Evolutionary conservation across 2,797 vertebrate genomes (phyloP), one percentile per base, ranked within the genome.

Genomic region (Xiphophorus birchmanni): DNA sequence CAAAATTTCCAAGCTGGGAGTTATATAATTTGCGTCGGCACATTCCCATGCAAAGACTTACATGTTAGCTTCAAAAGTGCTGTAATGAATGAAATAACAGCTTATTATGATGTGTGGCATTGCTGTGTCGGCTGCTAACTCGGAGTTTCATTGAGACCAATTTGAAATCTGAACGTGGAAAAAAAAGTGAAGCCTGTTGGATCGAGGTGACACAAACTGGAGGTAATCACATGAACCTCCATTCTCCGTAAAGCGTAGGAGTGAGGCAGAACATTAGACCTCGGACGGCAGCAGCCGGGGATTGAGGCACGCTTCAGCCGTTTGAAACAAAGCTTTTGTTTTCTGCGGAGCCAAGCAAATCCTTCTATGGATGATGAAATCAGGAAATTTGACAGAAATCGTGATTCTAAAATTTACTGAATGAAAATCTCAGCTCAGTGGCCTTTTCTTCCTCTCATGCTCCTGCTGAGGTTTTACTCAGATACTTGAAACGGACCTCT

Each of bases 291-390:
- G 2, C 65, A 69, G 60, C 73, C 26, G 11, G 37, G 29, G 32
- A 21, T 29, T 6, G 45, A 65, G 35, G 44, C 23, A 23, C 12
- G 11, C 37, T 50, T 42, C 45, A 50, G 26, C 58, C 77, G 58
- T 67, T 78, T 74, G 37, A 65, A 77, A 74, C 47, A 45, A 50
- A 58, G 29, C 29, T 56, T 76, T 75, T 72, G 37, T 71, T n/a
- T 56, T 56, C 23, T 56, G 54, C 1, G 54, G 52, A 42, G 29
- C 21, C 2, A 23, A 69, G 4, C 21, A 18, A 29, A 21, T 79
- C 0, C 0, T 8, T 52, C 77, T 50, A 17, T 44, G 0, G 48
- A 79, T 8, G 40, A 58, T 50, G 17, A 78, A 58, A 44, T 78
- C 40, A 13, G 29, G 44, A 63, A 76, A 63, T 37, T 42, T 42